Evolutionary conservation across 2,113 vertebrate species (phyloP), one percentile per base, ranked within the genome.

Genomic region (Cacatua alba): DNA sequence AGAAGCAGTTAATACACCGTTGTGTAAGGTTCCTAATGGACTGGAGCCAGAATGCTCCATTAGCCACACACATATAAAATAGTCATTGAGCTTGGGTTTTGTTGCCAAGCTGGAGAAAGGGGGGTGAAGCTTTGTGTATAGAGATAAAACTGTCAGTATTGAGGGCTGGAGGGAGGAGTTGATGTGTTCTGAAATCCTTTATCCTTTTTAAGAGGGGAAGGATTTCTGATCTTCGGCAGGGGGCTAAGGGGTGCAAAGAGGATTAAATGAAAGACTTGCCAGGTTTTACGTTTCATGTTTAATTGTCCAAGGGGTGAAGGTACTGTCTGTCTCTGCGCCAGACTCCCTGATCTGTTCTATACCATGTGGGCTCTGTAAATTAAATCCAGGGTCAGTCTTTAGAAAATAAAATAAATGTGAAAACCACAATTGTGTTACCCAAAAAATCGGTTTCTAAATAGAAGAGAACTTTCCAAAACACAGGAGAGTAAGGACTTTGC

Each of bases 21-120:
- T 98, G 96, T 98, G 96, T 92, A 97, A 98, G 90, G 95, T 95
- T 94, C 94, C 97, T 97, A 92, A 93, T 96, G 97, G 97, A 98
- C 79, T 91, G 88, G 71, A 96, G 97, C 96, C 97, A 98, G 72
- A 97, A 96, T 77, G 82, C 64, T 96, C 94, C 93, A 98, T 97
- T 98, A 96, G 96, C 97, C 97, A 97, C 97, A 97, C 97, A 97
- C 95, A 41, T 49, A 97, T 88, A 92, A 93, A 98, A 97, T 98
- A 97, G 97, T 98, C 97, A 98, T 88, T 94, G 97, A 97, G 84
- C 68, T 97, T 91, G 70, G 92, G 92, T 97, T 95, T 98, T 98
- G 94, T 97, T 98, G 93, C 88, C 95, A 98, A 95, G 76, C 82
- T 62, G 92, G 82, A 91, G 78, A 88, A 82, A 91, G 46, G 62